Evolutionary conservation across 2,113 vertebrate species (phyloP).

Genomic region (Sorex fumeus): DNA sequence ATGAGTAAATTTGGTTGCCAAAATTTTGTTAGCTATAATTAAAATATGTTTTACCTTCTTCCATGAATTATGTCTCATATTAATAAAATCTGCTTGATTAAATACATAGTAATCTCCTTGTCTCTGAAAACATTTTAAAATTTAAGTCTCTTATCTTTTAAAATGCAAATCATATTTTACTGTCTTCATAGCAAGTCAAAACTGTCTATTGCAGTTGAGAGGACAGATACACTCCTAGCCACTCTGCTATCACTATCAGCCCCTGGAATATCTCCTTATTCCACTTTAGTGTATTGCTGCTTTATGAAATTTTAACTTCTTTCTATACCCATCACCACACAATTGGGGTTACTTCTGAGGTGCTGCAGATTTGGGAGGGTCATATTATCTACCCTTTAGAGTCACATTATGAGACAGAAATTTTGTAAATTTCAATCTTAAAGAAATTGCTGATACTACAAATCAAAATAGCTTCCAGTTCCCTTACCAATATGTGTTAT

Average conservation of each 20-base stretch:
- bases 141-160: neutral
- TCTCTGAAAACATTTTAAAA: neutral
- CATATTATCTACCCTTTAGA: no score
- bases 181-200: neutral
- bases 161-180: neutral
- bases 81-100: slow-evolving; percentile 37
- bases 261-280: neutral
- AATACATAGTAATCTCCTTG: neutral
- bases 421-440: slow-evolving; percentile 2
- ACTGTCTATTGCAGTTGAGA: neutral
- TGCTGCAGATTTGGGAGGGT: no score
- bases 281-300: neutral
- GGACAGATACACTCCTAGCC: fast-evolving
- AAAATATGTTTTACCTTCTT: slow-evolving; percentile 57
- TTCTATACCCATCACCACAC: neutral
- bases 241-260: neutral
- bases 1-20: slow-evolving; percentile 68
- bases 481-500: slow-evolving; percentile 12
- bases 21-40: slow-evolving; percentile 66
- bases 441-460: neutral
- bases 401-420: no score
- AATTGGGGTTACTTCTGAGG: no score
- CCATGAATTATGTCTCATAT: slow-evolving; percentile 45
- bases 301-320: neutral
- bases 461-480: neutral